Conservation (phyloP, 2,888 invertebrate species). For the Psylliodes chrysocephalus region DNA sequence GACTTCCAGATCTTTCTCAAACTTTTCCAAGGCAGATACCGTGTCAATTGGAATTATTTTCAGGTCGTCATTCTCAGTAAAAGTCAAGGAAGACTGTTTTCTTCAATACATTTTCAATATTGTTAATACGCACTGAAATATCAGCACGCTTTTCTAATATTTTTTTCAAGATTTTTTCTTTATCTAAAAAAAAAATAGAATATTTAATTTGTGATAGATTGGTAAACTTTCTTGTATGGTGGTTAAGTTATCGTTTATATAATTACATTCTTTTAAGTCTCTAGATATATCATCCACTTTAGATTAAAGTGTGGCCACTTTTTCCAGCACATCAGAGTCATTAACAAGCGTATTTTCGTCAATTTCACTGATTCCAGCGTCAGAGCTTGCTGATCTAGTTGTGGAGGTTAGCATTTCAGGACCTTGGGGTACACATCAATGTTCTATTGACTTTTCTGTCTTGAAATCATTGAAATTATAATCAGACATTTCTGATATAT, state of each 20-base stretch:
- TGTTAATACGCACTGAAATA: conserved; percentile 25
- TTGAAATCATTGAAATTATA: not conserved
- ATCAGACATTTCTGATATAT: too few species aligned
- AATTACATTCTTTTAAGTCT: not conserved
- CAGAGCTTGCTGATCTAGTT: not conserved
- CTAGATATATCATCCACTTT: not conserved
- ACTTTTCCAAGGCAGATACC: too few species aligned
- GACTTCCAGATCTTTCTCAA: too few species aligned
- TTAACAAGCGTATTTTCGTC: conserved; percentile 1
- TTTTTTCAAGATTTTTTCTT: too few species aligned
- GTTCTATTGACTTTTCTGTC: not conserved
- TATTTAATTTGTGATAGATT: not conserved
- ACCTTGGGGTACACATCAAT: too few species aligned
- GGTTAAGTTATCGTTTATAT: not conserved
- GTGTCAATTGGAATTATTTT: too few species aligned
- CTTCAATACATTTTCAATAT: conserved; percentile 20
- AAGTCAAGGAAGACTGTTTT: conserved; percentile 20
- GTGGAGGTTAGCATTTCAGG: not conserved
- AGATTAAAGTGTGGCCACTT: conserved; percentile 1
- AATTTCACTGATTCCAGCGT: not conserved
- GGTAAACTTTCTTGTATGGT: not conserved
- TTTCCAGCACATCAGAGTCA: not conserved
- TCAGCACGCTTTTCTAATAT: conserved; percentile 11
- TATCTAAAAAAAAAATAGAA: conserved; percentile 13
- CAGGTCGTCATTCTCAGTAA: conserved; percentile 20